Conservation (phyloP, 2,888 invertebrate species). For the Ceraclea dissimilis region DNA sequence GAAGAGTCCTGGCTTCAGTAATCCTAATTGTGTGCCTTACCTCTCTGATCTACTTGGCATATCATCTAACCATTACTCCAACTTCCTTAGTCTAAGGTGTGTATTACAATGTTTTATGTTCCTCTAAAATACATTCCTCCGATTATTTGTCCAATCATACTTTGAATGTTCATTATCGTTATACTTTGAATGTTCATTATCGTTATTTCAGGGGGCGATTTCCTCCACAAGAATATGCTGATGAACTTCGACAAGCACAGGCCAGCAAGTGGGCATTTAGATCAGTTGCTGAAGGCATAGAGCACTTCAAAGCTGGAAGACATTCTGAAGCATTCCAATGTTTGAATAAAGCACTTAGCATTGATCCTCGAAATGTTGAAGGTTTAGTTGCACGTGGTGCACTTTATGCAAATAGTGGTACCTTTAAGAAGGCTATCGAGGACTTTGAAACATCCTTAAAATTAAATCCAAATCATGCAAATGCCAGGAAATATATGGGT, state of each 20-base stretch:
- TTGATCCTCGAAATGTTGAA: conserved; percentile 87
- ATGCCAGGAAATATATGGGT: conserved; percentile 89
- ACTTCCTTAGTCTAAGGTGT: conserved; percentile 65
- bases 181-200: no score
- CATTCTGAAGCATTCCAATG: conserved; percentile 94
- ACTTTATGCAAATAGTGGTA: conserved; percentile 88
- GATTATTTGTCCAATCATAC: no score
- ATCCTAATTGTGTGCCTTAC: conserved; percentile 81
- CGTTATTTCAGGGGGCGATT: conserved; percentile 60
- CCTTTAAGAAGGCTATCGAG: conserved; percentile 86
- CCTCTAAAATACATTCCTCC: no score
- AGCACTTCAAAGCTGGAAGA: conserved; percentile 86
- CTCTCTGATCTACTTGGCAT: conserved; percentile 70
- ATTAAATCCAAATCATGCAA: conserved; percentile 81
- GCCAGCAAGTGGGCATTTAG: conserved; percentile 92
- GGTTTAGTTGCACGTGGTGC: conserved; percentile 88
- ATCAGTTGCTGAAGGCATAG: conserved; percentile 91
- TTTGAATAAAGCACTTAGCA: conserved; percentile 85
- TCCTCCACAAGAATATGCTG: conserved; percentile 72
- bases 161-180: conserved; percentile 3
- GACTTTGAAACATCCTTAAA: conserved; percentile 90
- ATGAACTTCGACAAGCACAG: conserved; percentile 79
- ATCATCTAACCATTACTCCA: conserved; percentile 59
- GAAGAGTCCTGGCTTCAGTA: conserved; percentile 79
- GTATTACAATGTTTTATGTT: background rate